Evolutionary conservation across 1,140 invertebrate genomes (phyloP).

Genomic region (Phortica variegata): DNA sequence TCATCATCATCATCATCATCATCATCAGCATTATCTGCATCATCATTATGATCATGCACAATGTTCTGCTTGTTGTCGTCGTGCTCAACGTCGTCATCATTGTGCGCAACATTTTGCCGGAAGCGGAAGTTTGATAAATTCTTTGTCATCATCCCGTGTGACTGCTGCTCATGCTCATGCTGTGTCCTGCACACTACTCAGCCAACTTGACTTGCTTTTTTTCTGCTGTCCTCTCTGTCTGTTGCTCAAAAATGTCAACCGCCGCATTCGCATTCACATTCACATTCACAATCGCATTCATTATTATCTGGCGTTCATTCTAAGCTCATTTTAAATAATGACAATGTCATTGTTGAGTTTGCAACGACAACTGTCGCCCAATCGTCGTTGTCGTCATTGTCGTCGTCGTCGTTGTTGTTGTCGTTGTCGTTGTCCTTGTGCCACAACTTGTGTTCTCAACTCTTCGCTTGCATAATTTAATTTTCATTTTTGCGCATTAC

Average conservation of each 20-base stretch:
- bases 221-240: not conserved
- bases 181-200: not conserved
- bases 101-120: conserved; percentile 26
- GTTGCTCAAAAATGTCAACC: not conserved
- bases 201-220: not conserved
- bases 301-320: not conserved
- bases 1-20: too few species aligned
- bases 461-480: too few species aligned
- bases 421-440: too few species aligned
- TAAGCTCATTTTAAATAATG: not conserved
- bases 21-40: too few species aligned
- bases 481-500: conserved; percentile 21
- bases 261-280: not conserved
- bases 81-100: not conserved
- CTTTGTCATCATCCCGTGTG: conserved; percentile 28
- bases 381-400: conserved; percentile 5
- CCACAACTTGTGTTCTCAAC: too few species aligned
- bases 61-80: conserved; percentile 8
- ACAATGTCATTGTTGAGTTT: not conserved
- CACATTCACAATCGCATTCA: not conserved
- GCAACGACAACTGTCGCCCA: not conserved
- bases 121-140: conserved; percentile 47
- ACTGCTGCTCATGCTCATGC: conserved; percentile 11
- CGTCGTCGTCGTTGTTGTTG: not conserved
- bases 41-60: too few species aligned